phyloP scores from a whole-genome alignment of 2,888 invertebrate species.

The Melanostoma mellinum region DNA sequence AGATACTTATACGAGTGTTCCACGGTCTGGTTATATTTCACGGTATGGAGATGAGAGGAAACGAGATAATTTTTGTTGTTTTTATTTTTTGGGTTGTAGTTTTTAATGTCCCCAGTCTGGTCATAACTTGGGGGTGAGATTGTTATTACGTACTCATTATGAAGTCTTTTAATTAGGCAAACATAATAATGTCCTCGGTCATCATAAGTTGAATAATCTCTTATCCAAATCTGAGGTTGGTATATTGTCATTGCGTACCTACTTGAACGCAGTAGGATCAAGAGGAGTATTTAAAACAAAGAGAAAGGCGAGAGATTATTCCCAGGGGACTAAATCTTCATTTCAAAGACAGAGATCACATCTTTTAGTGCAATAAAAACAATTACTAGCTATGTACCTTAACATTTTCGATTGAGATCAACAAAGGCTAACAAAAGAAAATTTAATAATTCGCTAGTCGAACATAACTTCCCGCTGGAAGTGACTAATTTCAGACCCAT shows the following conservation, averaged over 20 bases:
- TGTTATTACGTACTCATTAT: conserved; percentile 63
- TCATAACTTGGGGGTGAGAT: conserved; percentile 66
- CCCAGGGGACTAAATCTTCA: too few species aligned
- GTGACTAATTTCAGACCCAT: too few species aligned
- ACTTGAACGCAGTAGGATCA: conserved; percentile 6
- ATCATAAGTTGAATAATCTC: conserved; percentile 34
- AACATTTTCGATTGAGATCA: too few species aligned
- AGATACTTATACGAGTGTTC: conserved; percentile 51
- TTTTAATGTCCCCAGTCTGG: conserved; percentile 55
- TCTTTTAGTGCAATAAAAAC: too few species aligned
- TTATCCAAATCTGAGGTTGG: conserved; percentile 14
- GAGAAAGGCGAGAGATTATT: too few species aligned
- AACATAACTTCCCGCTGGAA: too few species aligned
- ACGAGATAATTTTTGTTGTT: conserved; percentile 54
- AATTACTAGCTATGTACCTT: too few species aligned
- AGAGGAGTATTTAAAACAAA: not conserved
- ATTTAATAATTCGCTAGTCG: too few species aligned
- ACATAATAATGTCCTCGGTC: conserved; percentile 17
- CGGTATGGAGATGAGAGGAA: conserved; percentile 52
- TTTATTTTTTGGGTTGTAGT: conserved; percentile 30
- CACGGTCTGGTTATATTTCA: conserved; percentile 39
- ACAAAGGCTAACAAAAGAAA: too few species aligned
- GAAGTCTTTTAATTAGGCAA: conserved; percentile 56
- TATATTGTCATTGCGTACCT: conserved; percentile 15
- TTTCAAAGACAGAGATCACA: too few species aligned